phyloP scores from a whole-genome alignment of 2,113 vertebrate species.

The Etheostoma spectabile region DNA sequence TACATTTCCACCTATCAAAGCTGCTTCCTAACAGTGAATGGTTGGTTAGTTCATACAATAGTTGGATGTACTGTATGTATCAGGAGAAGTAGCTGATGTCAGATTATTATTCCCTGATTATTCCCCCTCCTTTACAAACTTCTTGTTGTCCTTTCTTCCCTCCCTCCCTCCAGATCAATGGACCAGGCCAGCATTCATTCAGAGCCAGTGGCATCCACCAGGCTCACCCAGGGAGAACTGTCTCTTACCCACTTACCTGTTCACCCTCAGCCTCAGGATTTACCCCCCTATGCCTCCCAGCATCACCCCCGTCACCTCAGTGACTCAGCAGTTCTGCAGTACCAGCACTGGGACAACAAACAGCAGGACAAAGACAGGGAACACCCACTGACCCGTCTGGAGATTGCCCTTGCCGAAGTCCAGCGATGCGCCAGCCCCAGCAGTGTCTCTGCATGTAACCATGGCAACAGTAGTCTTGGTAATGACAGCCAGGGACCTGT shows the following conservation, averaged over 20 bases:
- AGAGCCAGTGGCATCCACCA: constrained; percentile 35
- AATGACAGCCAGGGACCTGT: constrained; percentile 64
- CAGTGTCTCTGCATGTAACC: constrained; percentile 55
- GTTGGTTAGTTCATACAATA: neutral
- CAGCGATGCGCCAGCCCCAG: constrained; percentile 75
- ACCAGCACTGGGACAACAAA: constrained; percentile 32
- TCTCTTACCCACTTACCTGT: constrained; percentile 14
- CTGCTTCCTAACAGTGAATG: neutral
- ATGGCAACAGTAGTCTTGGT: constrained; percentile 21
- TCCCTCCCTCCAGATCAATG: constrained; percentile 46
- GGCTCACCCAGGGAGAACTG: constrained; percentile 62
- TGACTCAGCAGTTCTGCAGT: constrained; percentile 53
- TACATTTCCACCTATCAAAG: neutral
- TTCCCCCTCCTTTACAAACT: neutral
- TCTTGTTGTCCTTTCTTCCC: neutral
- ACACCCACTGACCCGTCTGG: constrained; percentile 77
- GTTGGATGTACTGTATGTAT: neutral
- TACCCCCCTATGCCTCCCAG: constrained; percentile 59
- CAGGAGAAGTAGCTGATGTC: neutral
- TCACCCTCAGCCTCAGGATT: constrained; percentile 48
- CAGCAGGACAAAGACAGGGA: constrained; percentile 67
- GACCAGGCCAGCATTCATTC: constrained; percentile 69
- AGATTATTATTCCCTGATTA: no score
- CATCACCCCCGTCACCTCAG: constrained; percentile 67
- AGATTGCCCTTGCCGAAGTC: constrained; percentile 82